These are phyloP conservation scores for Euborellia annulipes DNA, from an alignment of 1,140 invertebrate species.

Conservation along the genomic window DNA sequence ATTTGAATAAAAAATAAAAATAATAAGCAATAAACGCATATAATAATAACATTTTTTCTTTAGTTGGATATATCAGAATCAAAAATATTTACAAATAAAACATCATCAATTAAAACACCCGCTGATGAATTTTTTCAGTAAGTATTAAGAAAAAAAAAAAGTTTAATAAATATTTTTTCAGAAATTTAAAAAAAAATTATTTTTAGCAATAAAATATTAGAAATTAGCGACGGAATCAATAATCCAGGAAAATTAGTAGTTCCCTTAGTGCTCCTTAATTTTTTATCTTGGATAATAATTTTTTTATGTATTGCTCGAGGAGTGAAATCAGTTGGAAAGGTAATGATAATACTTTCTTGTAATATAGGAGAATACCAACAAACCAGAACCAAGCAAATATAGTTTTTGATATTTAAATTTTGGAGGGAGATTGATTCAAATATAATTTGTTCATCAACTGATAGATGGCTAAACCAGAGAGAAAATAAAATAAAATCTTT, in stretches of 20 bases:
- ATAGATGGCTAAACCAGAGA: too few relatives aligned
- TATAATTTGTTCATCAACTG: too few relatives aligned
- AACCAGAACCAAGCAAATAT: too few relatives aligned
- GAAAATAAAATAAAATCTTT: too few relatives aligned
- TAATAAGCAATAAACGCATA: too few relatives aligned
- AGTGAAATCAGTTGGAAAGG: constrained; percentile 33
- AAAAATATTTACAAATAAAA: background rate
- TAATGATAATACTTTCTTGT: too few relatives aligned
- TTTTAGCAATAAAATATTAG: constrained; percentile 47
- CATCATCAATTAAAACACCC: constrained; percentile 34
- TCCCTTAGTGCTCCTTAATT: constrained; percentile 49
- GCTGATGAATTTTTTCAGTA: constrained; percentile 78
- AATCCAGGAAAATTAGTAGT: constrained; percentile 53
- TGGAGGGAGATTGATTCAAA: too few relatives aligned
- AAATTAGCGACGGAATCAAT: constrained; percentile 44
- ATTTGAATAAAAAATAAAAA: too few relatives aligned
- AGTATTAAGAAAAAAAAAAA: constrained; percentile 23
- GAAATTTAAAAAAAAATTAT: background rate
- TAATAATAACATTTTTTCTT: too few relatives aligned
- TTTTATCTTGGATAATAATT: constrained; percentile 33
- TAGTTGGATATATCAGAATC: constrained; percentile 5
- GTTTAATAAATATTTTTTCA: constrained; percentile 9
- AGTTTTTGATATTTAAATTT: too few relatives aligned
- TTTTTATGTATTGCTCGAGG: constrained; percentile 34
- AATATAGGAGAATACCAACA: too few relatives aligned